Evolutionary conservation across 2,888 invertebrate species (phyloP).

Genomic region (Carabus problematicus): DNA sequence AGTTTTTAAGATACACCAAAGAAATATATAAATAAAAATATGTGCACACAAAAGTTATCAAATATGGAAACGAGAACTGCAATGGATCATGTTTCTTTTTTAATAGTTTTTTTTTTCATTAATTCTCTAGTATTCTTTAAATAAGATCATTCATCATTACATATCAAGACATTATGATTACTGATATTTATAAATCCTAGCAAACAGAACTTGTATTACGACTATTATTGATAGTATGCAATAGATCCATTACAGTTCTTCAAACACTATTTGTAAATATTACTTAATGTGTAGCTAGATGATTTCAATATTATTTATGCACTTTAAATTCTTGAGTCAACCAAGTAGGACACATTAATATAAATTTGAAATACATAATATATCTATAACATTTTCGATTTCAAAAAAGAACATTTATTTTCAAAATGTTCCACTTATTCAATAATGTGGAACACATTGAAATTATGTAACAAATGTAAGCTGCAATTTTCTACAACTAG

Average conservation of each 20-base stretch:
- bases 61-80: constrained; percentile 45
- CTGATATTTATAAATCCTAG: no score
- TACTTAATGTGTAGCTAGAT: constrained; percentile 39
- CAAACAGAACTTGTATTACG: no score
- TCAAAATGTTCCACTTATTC: no score
- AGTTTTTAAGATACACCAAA: constrained; percentile 59
- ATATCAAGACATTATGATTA: constrained; percentile 24
- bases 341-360: constrained; percentile 26
- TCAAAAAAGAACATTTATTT: not conserved
- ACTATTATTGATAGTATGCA: not conserved
- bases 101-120: constrained; percentile 18
- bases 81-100: constrained; percentile 41
- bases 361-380: constrained; percentile 13
- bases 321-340: constrained; percentile 37
- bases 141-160: constrained; percentile 27
- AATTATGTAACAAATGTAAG: constrained; percentile 2
- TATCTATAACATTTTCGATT: constrained; percentile 12
- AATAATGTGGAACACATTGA: not conserved
- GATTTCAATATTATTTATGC: constrained; percentile 36
- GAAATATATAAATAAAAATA: constrained; percentile 55
- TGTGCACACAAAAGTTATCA: constrained; percentile 45
- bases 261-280: constrained; percentile 34
- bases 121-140: constrained; percentile 19
- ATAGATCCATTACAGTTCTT: constrained; percentile 33
- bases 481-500: constrained; percentile 50